Conservation (phyloP, 2,888 invertebrate species). For the Ichneumoninae sp. region DNA sequence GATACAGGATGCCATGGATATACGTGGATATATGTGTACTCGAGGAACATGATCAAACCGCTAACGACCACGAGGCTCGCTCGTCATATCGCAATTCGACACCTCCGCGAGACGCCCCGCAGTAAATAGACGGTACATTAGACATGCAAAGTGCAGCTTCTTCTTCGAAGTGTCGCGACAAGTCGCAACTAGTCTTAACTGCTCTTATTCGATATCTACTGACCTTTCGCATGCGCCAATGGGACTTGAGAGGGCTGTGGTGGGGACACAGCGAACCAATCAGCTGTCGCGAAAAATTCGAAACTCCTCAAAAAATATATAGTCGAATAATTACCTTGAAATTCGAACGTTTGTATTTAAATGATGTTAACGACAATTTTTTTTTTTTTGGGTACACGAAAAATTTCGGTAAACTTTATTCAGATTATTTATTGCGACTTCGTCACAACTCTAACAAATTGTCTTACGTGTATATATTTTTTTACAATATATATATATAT, state of each 20-base stretch:
- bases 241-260: no score
- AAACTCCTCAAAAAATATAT: no score
- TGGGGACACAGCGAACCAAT: no score
- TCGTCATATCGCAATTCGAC: constrained; percentile 40
- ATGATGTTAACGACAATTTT: background rate
- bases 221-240: no score
- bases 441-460: background rate
- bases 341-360: no score
- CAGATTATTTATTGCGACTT: background rate
- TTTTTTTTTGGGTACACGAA: background rate
- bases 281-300: no score
- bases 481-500: background rate
- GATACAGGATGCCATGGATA: constrained; percentile 24
- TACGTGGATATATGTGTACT: background rate
- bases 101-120: constrained; percentile 31
- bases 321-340: no score
- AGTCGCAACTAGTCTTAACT: background rate
- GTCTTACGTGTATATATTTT: background rate
- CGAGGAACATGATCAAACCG: background rate
- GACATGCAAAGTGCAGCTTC: background rate
- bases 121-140: constrained; percentile 10
- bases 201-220: no score
- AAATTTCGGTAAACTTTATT: background rate
- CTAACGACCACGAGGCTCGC: constrained; percentile 34
- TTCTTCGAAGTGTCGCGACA: background rate